Conservation (phyloP, 2,888 invertebrate species). For the Aporophyla nigra region DNA sequence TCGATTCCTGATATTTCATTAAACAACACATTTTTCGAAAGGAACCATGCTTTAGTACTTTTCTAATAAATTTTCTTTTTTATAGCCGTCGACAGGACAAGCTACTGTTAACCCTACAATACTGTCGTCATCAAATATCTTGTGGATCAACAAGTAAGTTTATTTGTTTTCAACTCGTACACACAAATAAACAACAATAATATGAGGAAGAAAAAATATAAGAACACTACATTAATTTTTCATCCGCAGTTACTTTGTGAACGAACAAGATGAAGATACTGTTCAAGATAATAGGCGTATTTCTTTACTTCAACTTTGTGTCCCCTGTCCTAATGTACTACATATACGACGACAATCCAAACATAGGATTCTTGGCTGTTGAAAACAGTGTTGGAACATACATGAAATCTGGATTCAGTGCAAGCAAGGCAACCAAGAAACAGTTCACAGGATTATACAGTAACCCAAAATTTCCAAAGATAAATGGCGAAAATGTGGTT, state of each 20-base stretch:
- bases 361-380: slow-evolving; percentile 71
- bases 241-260: slow-evolving; percentile 64
- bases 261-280: slow-evolving; percentile 74
- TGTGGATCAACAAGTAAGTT: slow-evolving; percentile 61
- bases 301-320: slow-evolving; percentile 69
- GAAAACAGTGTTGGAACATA: slow-evolving; percentile 64
- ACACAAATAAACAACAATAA: slow-evolving; percentile 69
- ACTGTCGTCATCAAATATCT: slow-evolving; percentile 12
- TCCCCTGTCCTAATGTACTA: slow-evolving; percentile 72
- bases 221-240: slow-evolving; percentile 63
- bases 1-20: background rate
- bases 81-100: background rate
- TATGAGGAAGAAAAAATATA: slow-evolving; percentile 70
- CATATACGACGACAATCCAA: slow-evolving; percentile 74
- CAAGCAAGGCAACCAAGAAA: slow-evolving; percentile 63
- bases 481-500: slow-evolving; percentile 71
- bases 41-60: background rate
- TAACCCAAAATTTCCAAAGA: slow-evolving; percentile 65
- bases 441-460: slow-evolving; percentile 67
- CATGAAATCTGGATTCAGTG: slow-evolving; percentile 62
- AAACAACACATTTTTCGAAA: background rate
- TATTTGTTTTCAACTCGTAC: slow-evolving; percentile 72
- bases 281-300: slow-evolving; percentile 63
- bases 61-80: background rate
- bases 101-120: slow-evolving; percentile 53